phyloP scores from a whole-genome alignment of 1,140 invertebrate species.

The Drosophila oshimai region DNA sequence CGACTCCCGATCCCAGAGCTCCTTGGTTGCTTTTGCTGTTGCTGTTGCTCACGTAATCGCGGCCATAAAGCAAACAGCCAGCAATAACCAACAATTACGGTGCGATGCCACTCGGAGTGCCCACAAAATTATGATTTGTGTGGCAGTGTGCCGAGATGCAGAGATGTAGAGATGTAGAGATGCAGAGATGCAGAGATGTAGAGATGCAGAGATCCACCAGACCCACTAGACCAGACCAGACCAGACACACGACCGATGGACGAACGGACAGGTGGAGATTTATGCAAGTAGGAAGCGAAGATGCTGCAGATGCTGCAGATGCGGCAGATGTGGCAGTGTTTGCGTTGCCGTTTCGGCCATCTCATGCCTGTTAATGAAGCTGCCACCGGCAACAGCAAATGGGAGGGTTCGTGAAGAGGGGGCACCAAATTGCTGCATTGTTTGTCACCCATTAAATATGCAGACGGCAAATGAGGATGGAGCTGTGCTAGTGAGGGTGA shows the following conservation, averaged over 20 bases:
- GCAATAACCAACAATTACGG: conserved; percentile 66
- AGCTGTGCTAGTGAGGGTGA: conserved; percentile 4
- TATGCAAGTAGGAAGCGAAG: conserved; percentile 72
- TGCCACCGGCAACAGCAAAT: conserved; percentile 37
- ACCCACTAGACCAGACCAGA: too few species aligned
- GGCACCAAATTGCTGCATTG: conserved; percentile 56
- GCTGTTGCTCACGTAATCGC: conserved; percentile 67
- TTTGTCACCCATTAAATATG: conserved; percentile 69
- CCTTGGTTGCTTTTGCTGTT: too few species aligned
- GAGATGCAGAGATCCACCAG: conserved; percentile 2
- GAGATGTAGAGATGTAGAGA: background rate
- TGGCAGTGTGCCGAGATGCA: conserved; percentile 57
- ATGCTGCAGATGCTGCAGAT: conserved; percentile 18
- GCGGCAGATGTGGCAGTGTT: conserved; percentile 8
- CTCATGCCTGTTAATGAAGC: conserved; percentile 62
- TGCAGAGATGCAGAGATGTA: conserved; percentile 23
- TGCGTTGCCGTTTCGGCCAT: conserved; percentile 19
- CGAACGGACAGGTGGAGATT: conserved; percentile 38
- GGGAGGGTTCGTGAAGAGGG: conserved; percentile 12
- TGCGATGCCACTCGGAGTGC: conserved; percentile 19
- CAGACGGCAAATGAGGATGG: conserved; percentile 8
- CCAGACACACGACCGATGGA: background rate
- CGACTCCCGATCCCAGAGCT: too few species aligned
- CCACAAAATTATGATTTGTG: conserved; percentile 66
- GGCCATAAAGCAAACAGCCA: conserved; percentile 58